phyloP scores from a whole-genome alignment of 1,140 invertebrate species.

The Saccostrea glomerata region DNA sequence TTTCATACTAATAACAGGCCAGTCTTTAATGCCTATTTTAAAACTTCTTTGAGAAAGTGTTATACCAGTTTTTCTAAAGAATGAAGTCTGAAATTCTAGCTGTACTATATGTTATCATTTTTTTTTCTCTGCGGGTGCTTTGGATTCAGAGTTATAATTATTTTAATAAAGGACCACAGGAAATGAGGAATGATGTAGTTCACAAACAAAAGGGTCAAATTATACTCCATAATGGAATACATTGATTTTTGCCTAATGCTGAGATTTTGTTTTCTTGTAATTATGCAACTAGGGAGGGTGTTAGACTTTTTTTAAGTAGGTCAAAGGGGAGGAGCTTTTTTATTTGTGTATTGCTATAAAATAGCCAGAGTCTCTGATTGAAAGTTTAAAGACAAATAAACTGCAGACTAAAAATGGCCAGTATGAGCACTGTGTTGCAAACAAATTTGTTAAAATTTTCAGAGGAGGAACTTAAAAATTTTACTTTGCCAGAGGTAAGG shows the following conservation, averaged over 20 bases:
- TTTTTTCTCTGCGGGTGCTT: background rate
- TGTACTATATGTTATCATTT: background rate
- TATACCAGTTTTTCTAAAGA: background rate
- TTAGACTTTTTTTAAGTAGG: background rate
- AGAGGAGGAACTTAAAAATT: slow-evolving; percentile 37
- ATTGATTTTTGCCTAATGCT: slow-evolving; percentile 4
- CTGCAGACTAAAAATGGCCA: background rate
- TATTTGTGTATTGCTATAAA: background rate
- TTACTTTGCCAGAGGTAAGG: slow-evolving; percentile 33
- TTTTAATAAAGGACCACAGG: background rate
- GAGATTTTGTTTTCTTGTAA: background rate
- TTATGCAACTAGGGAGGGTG: background rate
- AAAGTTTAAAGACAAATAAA: background rate
- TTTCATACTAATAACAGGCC: background rate
- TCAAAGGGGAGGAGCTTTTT: background rate
- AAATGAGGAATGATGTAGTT: background rate
- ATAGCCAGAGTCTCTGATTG: background rate
- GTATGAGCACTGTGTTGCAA: background rate
- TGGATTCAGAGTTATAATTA: background rate
- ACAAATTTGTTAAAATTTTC: slow-evolving; percentile 15
- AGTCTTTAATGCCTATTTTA: background rate
- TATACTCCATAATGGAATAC: background rate
- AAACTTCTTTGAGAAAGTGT: background rate
- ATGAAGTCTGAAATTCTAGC: background rate
- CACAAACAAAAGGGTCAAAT: background rate